Evolutionary conservation across 2,797 vertebrate genomes (phyloP).

Genomic region (Iguana delicatissima): DNA sequence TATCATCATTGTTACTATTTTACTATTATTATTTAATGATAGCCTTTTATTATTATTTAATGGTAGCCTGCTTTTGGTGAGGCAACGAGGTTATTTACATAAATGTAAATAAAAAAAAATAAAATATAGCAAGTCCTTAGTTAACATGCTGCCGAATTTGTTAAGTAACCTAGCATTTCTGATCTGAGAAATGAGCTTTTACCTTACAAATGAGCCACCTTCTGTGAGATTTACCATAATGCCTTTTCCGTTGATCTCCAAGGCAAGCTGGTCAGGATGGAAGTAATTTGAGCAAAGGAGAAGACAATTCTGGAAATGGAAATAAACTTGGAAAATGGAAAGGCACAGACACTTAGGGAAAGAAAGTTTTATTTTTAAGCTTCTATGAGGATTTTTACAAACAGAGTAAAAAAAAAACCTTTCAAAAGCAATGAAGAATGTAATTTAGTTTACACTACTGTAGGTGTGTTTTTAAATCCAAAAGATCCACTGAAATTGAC

Average conservation of each 20-base stretch:
- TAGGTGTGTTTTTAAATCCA: constrained; percentile 29
- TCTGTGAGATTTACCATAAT: neutral
- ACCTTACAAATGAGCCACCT: neutral
- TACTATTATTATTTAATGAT: too few relatives aligned
- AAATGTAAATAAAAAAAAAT: neutral
- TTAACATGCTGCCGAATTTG: neutral
- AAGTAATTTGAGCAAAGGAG: neutral
- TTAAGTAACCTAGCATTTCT: neutral
- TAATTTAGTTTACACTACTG: constrained; percentile 25
- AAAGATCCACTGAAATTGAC: constrained; percentile 32
- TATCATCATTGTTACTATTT: neutral
- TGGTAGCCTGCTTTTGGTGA: neutral
- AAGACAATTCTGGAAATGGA: too few relatives aligned
- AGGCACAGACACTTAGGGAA: constrained; percentile 37
- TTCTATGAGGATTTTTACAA: constrained; percentile 56
- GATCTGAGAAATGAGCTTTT: neutral
- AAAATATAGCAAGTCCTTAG: neutral
- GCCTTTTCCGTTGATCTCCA: neutral
- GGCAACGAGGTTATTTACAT: neutral
- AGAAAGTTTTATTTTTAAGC: constrained; percentile 53
- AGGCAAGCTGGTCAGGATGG: neutral
- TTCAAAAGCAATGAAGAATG: constrained; percentile 45
- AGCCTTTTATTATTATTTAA: neutral
- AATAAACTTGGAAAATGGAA: constrained; percentile 4
- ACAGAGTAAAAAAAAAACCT: constrained; percentile 46